Conservation (phyloP, 2,113 vertebrate species). For the Hyperopisus bebe region DNA sequence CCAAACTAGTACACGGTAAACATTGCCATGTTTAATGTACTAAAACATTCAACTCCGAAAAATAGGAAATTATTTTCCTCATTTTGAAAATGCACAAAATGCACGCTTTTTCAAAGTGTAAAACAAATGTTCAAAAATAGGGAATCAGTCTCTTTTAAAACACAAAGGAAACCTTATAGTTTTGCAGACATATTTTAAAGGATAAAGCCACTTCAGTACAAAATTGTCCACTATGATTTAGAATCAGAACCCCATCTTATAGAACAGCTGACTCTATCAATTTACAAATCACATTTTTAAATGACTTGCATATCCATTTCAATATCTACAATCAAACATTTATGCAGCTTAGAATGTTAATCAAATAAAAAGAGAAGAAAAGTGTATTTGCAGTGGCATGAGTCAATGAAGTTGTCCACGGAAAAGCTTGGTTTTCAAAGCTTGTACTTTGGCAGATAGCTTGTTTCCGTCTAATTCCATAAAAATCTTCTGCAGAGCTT, state of each 20-base stretch:
- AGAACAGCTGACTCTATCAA: too few relatives aligned
- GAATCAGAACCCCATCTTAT: too few relatives aligned
- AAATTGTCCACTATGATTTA: background rate
- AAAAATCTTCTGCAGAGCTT: constrained; percentile 24
- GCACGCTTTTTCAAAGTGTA: background rate
- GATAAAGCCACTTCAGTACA: background rate
- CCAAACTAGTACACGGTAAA: background rate
- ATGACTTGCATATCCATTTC: too few relatives aligned
- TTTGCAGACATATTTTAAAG: background rate
- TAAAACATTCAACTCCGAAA: background rate
- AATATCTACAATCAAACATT: too few relatives aligned
- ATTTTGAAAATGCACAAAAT: background rate
- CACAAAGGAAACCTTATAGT: background rate
- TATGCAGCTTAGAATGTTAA: too few relatives aligned
- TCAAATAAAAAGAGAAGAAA: background rate
- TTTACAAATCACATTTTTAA: too few relatives aligned
- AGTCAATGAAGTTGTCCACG: background rate
- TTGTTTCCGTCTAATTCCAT: constrained; percentile 29
- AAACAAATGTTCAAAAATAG: background rate
- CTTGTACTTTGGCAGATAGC: constrained; percentile 18
- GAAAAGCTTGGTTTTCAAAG: background rate
- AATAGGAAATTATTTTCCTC: background rate
- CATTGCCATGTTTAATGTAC: background rate
- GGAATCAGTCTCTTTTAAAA: background rate
- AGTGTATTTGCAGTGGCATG: background rate